phyloP scores from a whole-genome alignment of 2,113 vertebrate genomes.

The Tretioscincus oriximinensis region DNA sequence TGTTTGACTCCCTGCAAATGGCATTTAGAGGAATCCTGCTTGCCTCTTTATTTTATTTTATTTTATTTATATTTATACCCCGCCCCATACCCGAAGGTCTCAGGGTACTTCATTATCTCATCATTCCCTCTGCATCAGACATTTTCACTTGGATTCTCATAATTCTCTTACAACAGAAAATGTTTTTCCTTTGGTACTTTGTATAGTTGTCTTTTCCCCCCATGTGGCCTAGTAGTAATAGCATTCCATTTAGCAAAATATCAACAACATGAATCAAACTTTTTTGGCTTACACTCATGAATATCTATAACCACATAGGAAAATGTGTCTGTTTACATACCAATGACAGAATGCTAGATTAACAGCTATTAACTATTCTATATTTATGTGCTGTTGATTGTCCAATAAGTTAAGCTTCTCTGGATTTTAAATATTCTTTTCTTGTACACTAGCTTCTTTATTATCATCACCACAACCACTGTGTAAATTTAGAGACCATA shows the following conservation, averaged over 20 bases:
- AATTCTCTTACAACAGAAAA: not conserved
- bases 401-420: conserved; percentile 33
- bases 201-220: not conserved
- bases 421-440: conserved; percentile 48
- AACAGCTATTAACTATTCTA: conserved; percentile 46
- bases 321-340: conserved; percentile 12
- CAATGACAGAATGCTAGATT: conserved; percentile 28
- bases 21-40: too few species aligned
- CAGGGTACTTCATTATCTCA: too few species aligned
- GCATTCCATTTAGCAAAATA: conserved; percentile 24
- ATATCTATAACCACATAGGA: conserved; percentile 17
- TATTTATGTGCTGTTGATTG: conserved; percentile 49
- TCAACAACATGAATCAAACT: conserved; percentile 7
- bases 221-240: not conserved
- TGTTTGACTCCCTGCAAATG: too few species aligned
- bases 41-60: too few species aligned
- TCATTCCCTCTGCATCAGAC: too few species aligned
- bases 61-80: too few species aligned
- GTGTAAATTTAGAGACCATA: conserved; percentile 27
- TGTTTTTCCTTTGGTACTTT: not conserved
- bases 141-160: too few species aligned
- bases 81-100: too few species aligned
- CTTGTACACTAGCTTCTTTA: conserved; percentile 21
- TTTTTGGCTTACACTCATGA: not conserved
- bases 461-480: conserved; percentile 15